Conservation (phyloP, 2,888 invertebrate genomes). For the Callyntrura sp. region DNA sequence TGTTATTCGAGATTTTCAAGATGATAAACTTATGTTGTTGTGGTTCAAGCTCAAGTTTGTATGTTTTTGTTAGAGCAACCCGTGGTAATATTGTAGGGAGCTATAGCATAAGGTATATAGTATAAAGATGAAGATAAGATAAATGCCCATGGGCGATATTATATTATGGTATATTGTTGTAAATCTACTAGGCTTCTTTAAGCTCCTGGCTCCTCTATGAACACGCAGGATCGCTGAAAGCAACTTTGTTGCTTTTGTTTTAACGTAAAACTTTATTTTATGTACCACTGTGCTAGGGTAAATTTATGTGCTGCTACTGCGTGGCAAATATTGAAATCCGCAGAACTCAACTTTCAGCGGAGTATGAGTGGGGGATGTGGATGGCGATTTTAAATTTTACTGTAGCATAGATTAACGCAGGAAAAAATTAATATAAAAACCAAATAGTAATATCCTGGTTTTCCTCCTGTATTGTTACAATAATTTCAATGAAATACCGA, state of each 20-base stretch:
- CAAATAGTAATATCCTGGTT: too few relatives aligned
- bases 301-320: too few relatives aligned
- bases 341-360: too few relatives aligned
- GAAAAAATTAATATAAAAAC: too few relatives aligned
- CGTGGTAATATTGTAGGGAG: slow-evolving; percentile 14
- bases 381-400: too few relatives aligned
- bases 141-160: slow-evolving; percentile 48
- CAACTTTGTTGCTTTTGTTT: not conserved
- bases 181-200: slow-evolving; percentile 18
- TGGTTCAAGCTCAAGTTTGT: slow-evolving; percentile 61
- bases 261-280: too few relatives aligned
- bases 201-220: not conserved
- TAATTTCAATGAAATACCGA: too few relatives aligned
- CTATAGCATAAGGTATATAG: not conserved
- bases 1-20: slow-evolving; percentile 49
- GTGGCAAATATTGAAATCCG: too few relatives aligned
- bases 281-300: too few relatives aligned
- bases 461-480: too few relatives aligned
- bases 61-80: slow-evolving; percentile 19
- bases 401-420: too few relatives aligned
- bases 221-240: slow-evolving; percentile 8
- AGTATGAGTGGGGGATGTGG: too few relatives aligned
- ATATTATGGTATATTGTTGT: slow-evolving; percentile 16
- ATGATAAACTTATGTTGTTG: slow-evolving; percentile 66
- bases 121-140: slow-evolving; percentile 65